These are phyloP conservation scores for Alosa sapidissima DNA, from an alignment of 2,797 vertebrate species.

Conservation along the genomic window DNA sequence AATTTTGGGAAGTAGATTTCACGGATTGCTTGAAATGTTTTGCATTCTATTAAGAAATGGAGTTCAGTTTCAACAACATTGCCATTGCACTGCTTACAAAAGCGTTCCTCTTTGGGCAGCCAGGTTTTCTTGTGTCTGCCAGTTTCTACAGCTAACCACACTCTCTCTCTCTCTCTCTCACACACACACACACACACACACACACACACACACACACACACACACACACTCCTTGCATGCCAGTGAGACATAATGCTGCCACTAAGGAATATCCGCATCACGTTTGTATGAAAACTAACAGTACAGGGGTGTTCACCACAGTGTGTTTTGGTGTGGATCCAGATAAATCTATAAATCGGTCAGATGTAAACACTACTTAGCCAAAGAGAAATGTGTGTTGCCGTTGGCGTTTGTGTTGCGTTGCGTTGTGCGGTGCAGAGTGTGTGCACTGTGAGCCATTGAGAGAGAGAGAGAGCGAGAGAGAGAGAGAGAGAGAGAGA, in stretches of 20 bases:
- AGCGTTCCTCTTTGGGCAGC: no score
- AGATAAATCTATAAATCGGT: not conserved
- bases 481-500: conserved; percentile 7
- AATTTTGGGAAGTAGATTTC: no score
- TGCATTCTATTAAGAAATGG: no score
- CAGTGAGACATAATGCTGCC: not conserved
- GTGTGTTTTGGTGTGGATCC: not conserved
- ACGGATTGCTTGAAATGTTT: no score
- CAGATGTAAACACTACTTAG: not conserved
- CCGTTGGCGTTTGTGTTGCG: no score
- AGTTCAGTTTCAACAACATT: no score
- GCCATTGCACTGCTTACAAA: no score
- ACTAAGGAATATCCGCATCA: not conserved
- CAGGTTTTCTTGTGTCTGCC: no score
- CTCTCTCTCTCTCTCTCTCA: conserved; percentile 41
- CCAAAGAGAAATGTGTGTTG: no score
- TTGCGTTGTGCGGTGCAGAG: not conserved
- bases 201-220: conserved; percentile 41
- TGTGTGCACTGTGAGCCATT: not conserved
- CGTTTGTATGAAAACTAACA: not conserved
- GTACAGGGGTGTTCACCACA: not conserved
- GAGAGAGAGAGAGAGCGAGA: not conserved
- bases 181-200: conserved; percentile 42
- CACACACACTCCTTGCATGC: not conserved
- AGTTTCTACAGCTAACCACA: no score